Conservation (phyloP, 2,888 invertebrate species). For the Philaethria dido region DNA sequence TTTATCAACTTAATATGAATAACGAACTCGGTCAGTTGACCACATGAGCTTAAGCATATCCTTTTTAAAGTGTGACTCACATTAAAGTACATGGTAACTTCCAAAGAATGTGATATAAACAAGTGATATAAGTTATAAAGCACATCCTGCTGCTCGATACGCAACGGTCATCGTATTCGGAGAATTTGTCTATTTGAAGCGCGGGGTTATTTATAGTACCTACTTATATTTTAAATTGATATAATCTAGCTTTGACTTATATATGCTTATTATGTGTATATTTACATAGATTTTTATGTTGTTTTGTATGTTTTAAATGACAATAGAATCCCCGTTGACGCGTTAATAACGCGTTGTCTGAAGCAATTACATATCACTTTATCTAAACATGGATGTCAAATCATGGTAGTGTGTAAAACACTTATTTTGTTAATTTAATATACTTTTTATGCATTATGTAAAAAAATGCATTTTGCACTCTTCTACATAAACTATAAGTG, state of each 20-base stretch:
- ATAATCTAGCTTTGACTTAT: not conserved
- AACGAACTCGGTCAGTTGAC: constrained; percentile 68
- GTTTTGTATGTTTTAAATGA: too few relatives aligned
- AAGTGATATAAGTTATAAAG: constrained; percentile 21
- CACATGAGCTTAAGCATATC: constrained; percentile 58
- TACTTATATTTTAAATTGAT: not conserved
- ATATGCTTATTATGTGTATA: not conserved
- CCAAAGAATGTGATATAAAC: constrained; percentile 34
- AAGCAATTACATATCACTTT: too few relatives aligned
- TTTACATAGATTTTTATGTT: too few relatives aligned
- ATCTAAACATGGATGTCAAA: too few relatives aligned
- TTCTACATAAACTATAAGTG: too few relatives aligned
- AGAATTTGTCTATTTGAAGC: constrained; percentile 27
- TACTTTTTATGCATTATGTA: too few relatives aligned
- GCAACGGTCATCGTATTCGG: constrained; percentile 26
- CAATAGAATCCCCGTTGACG: too few relatives aligned
- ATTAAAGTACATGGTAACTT: constrained; percentile 30
- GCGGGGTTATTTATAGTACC: constrained; percentile 8
- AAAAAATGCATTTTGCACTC: too few relatives aligned
- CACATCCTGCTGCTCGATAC: constrained; percentile 27
- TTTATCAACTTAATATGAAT: constrained; percentile 52
- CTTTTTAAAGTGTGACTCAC: constrained; percentile 60
- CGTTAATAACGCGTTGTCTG: too few relatives aligned
- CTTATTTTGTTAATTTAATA: too few relatives aligned
- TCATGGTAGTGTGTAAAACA: too few relatives aligned